Conservation (phyloP, 1,140 invertebrate species). For the Drosophila arizonae region DNA sequence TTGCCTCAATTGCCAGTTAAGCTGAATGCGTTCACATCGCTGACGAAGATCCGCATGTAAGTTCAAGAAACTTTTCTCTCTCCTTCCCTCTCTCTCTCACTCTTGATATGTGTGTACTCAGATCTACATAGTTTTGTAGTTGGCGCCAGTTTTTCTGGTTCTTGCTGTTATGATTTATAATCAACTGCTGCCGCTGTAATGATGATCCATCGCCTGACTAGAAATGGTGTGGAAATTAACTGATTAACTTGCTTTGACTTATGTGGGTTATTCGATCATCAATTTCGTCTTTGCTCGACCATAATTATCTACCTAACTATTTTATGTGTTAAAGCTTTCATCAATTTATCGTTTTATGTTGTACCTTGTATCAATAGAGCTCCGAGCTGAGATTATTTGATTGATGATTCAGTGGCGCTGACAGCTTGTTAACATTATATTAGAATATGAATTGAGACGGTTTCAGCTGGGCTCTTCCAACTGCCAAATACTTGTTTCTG, state of each 20-base stretch:
- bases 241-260: conserved; percentile 33
- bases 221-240: conserved; percentile 18
- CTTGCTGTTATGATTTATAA: conserved; percentile 35
- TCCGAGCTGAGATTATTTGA: too few species aligned
- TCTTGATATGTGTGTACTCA: neutral
- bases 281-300: too few species aligned
- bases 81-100: neutral
- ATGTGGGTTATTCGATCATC: conserved; percentile 21
- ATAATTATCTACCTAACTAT: too few species aligned
- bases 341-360: too few species aligned
- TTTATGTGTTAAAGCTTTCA: too few species aligned
- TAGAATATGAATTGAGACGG: too few species aligned
- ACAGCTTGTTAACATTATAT: too few species aligned
- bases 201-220: conserved; percentile 27
- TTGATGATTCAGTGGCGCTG: too few species aligned
- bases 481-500: too few species aligned
- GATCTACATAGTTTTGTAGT: conserved; percentile 31
- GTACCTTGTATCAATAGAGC: too few species aligned
- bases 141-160: conserved; percentile 42
- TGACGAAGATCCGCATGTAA: conserved; percentile 16
- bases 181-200: conserved; percentile 25
- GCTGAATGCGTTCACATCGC: conserved; percentile 23
- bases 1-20: conserved; percentile 67
- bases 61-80: conserved; percentile 70
- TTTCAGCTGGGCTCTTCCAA: too few species aligned